Percentiles rank a stretch among this genome's conserved stretches.
Evolutionary conservation across 2,113 vertebrate genomes (phyloP).

Genomic region (Chaetops frenatus): DNA sequence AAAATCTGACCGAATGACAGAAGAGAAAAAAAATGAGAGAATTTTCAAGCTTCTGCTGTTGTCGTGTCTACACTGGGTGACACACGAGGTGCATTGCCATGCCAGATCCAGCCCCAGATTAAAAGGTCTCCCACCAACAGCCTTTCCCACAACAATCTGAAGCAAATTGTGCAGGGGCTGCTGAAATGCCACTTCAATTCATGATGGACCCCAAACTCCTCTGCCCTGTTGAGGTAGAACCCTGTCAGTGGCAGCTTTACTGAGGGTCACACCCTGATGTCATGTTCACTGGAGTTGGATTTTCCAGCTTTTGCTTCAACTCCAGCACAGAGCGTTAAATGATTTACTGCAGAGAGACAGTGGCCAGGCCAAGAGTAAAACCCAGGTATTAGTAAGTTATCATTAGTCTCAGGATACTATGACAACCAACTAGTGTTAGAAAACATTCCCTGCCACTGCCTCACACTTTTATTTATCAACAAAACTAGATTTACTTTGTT

Average conservation of each 20-base stretch:
- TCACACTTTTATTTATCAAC: background rate
- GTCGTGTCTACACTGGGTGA: accelerated
- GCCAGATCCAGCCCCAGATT: background rate
- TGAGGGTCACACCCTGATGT: background rate
- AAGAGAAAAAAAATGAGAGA: background rate
- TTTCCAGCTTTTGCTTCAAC: background rate
- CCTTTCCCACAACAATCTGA: background rate
- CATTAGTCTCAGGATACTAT: background rate
- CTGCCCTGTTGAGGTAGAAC: background rate
- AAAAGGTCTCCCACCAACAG: background rate
- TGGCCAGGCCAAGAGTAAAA: background rate
- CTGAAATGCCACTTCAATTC: background rate
- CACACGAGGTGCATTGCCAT: background rate
- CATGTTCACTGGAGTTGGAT: background rate
- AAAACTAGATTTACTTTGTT: background rate
- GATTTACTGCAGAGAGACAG: background rate
- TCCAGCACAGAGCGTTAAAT: background rate
- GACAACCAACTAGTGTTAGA: background rate
- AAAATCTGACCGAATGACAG: background rate
- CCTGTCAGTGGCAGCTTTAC: background rate
- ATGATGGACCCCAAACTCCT: background rate
- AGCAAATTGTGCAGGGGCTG: background rate
- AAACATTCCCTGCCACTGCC: background rate
- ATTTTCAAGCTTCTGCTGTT: background rate
- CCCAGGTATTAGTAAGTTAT: background rate